Conservation (phyloP, 1,140 invertebrate species). For the Drosophila yakuba region DNA sequence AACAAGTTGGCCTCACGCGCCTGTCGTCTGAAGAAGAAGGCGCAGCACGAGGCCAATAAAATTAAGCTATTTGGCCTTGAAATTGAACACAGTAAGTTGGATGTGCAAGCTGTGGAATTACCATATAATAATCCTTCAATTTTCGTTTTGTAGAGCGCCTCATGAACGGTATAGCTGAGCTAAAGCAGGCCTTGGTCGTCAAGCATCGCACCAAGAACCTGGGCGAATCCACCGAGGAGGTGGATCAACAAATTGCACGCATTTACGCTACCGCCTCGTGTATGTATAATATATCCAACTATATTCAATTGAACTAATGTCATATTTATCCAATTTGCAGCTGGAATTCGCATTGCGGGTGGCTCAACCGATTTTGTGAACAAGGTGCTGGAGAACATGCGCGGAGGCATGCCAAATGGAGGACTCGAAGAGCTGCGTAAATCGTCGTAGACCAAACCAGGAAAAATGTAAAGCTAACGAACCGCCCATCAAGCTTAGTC, state of each 20-base stretch:
- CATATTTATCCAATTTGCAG: constrained; percentile 23
- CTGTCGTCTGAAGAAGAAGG: constrained; percentile 97
- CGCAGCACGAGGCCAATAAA: constrained; percentile 97
- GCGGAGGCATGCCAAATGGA: constrained; percentile 88
- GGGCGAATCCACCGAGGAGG: constrained; percentile 87
- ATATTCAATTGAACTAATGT: constrained; percentile 1
- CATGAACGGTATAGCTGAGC: constrained; percentile 88
- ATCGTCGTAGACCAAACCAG: constrained; percentile 62
- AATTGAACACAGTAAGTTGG: constrained; percentile 94
- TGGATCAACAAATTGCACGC: constrained; percentile 89
- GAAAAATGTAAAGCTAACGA: constrained; percentile 44
- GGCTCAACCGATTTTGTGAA: constrained; percentile 95
- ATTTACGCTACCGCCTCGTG: constrained; percentile 88
- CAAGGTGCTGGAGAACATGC: constrained; percentile 91
- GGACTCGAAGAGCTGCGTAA: constrained; percentile 87
- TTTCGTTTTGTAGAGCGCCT: constrained; percentile 86
- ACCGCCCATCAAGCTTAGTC: constrained; percentile 69
- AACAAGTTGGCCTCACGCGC: constrained; percentile 98
- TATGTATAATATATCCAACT: constrained; percentile 83
- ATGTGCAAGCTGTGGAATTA: not conserved
- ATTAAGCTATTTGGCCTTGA: constrained; percentile 97
- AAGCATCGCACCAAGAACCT: constrained; percentile 87
- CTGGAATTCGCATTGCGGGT: constrained; percentile 92
- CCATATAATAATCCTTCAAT: constrained; percentile 11
- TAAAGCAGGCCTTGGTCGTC: constrained; percentile 87